A percentile compares a stretch with the other conserved stretches of the same genome.
Conservation (phyloP, 2,888 invertebrate genomes). For the Onchidella celtica region DNA sequence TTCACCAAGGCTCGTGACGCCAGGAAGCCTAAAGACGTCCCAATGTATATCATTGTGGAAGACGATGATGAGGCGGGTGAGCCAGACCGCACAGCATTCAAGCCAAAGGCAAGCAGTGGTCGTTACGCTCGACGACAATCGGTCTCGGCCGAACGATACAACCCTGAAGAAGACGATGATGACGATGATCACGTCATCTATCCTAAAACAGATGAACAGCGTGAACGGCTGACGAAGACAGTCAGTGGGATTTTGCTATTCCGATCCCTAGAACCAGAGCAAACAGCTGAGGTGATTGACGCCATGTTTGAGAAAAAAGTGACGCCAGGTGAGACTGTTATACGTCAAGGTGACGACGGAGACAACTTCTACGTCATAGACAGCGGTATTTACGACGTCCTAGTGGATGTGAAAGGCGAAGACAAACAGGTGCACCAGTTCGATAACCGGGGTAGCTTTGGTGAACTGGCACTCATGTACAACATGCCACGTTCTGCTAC, state of each 20-base stretch:
- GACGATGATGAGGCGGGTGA: constrained; percentile 77
- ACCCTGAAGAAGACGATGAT: constrained; percentile 77
- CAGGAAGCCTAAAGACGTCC: constrained; percentile 72
- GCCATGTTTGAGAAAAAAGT: constrained; percentile 80
- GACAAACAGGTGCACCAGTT: constrained; percentile 77
- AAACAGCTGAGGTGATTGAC: constrained; percentile 79
- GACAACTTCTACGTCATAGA: constrained; percentile 81
- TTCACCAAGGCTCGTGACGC: constrained; percentile 76
- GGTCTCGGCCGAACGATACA: constrained; percentile 79
- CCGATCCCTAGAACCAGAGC: constrained; percentile 77
- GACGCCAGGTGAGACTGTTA: constrained; percentile 76
- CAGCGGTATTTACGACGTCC: constrained; percentile 77
- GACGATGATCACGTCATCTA: constrained; percentile 75
- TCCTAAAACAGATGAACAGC: constrained; percentile 79
- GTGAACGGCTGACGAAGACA: constrained; percentile 75
- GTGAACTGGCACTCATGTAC: constrained; percentile 80
- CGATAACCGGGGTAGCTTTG: constrained; percentile 79
- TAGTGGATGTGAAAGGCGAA: constrained; percentile 71
- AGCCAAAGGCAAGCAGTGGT: constrained; percentile 60
- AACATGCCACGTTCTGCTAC: constrained; percentile 80
- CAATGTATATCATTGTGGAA: constrained; percentile 80
- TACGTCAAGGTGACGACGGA: constrained; percentile 79
- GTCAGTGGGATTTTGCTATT: constrained; percentile 78
- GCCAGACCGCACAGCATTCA: constrained; percentile 75
- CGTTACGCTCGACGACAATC: constrained; percentile 78